Evolutionary conservation across 2,113 vertebrate species (phyloP).

Genomic region (Alexandromys fortis): DNA sequence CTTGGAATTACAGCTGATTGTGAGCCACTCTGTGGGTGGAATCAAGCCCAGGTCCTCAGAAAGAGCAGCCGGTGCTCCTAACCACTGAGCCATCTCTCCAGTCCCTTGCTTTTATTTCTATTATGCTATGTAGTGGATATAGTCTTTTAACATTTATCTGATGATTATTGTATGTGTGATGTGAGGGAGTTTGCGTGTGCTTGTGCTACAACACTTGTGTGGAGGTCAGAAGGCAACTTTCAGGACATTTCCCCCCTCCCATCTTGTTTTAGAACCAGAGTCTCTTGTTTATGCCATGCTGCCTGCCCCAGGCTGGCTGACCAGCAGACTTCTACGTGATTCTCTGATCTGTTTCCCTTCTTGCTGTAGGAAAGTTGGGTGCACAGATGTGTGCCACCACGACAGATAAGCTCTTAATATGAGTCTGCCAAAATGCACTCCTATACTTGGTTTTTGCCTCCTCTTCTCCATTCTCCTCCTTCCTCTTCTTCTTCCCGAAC

Average conservation of each 20-base stretch:
- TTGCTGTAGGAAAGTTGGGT: not conserved
- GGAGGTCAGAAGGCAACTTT: not conserved
- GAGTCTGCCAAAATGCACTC: not conserved
- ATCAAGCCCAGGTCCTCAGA: not conserved
- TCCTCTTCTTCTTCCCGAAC: accelerated
- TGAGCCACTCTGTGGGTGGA: not conserved
- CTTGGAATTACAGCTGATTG: not conserved
- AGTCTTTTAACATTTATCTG: not conserved
- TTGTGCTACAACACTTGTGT: no score
- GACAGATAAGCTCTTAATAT: not conserved
- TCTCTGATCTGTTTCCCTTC: not conserved
- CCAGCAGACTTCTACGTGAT: not conserved
- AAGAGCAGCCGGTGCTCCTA: not conserved
- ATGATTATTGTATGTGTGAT: not conserved
- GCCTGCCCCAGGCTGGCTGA: not conserved
- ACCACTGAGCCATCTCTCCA: not conserved
- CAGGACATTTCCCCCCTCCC: not conserved
- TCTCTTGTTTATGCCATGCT: no score
- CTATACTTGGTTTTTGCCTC: not conserved
- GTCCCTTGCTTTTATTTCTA: not conserved
- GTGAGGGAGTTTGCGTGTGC: not conserved
- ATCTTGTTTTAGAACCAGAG: no score
- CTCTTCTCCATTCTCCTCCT: not conserved
- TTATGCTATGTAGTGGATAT: not conserved
- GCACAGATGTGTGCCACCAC: not conserved